Base-by-base conservation (phyloP, 1,140 invertebrate species). In the Drosophila bocqueti region DNA sequence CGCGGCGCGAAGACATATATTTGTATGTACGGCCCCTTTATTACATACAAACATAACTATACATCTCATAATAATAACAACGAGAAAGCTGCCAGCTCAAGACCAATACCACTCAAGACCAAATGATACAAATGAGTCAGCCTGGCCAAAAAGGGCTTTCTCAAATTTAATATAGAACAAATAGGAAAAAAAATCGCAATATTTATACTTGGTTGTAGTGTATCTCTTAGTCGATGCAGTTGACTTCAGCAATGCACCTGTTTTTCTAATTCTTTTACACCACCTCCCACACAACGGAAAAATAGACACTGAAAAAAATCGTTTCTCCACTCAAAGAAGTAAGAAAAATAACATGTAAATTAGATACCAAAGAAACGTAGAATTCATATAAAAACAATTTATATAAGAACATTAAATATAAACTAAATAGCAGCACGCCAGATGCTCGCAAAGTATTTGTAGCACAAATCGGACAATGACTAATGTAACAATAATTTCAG, bases 1-100 rank as follows among this genome's bases (percentile, higher is more conserved):
- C 83, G 83, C 84, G 69, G 59, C 83, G 76, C 81, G 84, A 89
- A 87, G 78, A 34, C 68, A 78, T 82, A 81, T 54, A 60, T 64
- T 57, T 16, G 55, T 50, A 15, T 24, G 18, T 45, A 45, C 10
- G n/a, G 3, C 43, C 10, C 13, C 43, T 29, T 29, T 29, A 52
- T 29, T 29, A 52, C n/a, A 34, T 18, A 36, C 50, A 36, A 15
- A 58, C 31, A 31, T 31, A 31, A 31, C 29, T 31, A 31, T 31
- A 31, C 29, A 68, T 79, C 61, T 59, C 60, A 47, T 79, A 60
- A 66, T 71, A 64, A 79, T 64, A 80, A 68, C 69, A 86, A 87
- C 72, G 76, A 81, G 83, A 87, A 87, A 87, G 83, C 83, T 74
- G 46, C 58, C 49, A 49, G 54, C 43, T 65, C 31, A 47, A 47